Evolutionary conservation across 2,113 vertebrate species (phyloP).

Genomic region (Pteropus alecto): DNA sequence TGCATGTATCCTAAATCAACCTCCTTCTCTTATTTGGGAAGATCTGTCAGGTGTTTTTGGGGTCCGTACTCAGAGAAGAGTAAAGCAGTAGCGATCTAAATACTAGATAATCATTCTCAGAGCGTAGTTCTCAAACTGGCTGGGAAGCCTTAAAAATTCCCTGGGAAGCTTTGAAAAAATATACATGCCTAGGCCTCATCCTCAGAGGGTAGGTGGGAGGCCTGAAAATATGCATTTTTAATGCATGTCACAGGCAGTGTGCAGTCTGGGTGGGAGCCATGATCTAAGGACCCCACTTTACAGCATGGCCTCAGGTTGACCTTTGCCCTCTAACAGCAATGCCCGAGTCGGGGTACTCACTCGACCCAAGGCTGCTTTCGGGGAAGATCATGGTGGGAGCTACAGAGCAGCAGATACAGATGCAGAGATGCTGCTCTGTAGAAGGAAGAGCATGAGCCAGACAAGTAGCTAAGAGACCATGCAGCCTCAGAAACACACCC

Average conservation of each 20-base stretch:
- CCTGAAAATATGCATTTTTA: not conserved
- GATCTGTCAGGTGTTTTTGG: not conserved
- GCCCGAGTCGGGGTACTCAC: not conserved
- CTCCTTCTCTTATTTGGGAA: not conserved
- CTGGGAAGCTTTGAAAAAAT: not conserved
- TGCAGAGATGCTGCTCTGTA: not conserved
- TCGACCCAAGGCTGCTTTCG: no score
- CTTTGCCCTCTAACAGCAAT: no score
- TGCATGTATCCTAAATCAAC: not conserved
- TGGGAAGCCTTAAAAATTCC: not conserved
- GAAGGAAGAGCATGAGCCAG: not conserved
- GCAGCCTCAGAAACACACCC: not conserved
- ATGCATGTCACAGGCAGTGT: not conserved
- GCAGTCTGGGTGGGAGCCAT: not conserved
- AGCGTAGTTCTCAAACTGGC: not conserved
- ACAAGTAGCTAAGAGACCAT: not conserved
- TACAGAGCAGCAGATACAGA: rapidly evolving
- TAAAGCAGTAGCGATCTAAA: not conserved
- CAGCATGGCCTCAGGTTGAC: not conserved
- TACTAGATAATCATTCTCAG: not conserved
- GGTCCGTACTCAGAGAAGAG: not conserved
- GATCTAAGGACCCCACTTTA: not conserved
- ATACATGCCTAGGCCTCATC: not conserved
- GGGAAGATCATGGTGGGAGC: not conserved
- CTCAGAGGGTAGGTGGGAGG: not conserved